phyloP scores from a whole-genome alignment of 2,113 vertebrate genomes.

The Pachycephala philippinensis region DNA sequence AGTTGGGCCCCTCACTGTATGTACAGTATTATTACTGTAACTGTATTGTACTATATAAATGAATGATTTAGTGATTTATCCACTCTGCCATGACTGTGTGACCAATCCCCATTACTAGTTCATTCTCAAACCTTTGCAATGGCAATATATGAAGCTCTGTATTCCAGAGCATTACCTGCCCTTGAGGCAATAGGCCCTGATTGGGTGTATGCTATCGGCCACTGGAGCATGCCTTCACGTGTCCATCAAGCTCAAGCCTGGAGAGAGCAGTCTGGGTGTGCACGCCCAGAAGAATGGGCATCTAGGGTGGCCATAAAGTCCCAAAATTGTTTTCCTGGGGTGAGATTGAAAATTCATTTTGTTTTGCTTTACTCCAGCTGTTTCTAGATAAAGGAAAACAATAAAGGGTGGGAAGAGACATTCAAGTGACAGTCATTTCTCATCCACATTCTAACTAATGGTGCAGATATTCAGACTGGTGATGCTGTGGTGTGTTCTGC shows the following conservation, averaged over 20 bases:
- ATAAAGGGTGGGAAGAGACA: neutral
- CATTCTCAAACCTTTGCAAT: constrained; percentile 1
- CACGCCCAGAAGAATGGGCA: neutral
- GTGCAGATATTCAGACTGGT: neutral
- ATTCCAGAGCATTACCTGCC: neutral
- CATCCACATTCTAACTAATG: neutral
- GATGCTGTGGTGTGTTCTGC: neutral
- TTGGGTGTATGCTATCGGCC: neutral
- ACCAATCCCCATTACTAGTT: neutral
- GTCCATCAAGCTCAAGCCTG: neutral
- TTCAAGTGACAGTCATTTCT: neutral
- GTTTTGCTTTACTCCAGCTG: neutral
- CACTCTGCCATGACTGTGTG: neutral
- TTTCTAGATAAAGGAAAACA: neutral
- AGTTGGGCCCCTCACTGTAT: neutral
- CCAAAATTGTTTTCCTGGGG: neutral
- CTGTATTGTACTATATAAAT: neutral
- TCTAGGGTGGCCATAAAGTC: neutral
- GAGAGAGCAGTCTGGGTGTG: neutral
- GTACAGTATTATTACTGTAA: neutral
- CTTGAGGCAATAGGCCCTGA: neutral
- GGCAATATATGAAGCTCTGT: neutral
- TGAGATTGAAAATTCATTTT: neutral
- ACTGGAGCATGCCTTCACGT: neutral
- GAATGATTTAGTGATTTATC: constrained; percentile 28